These are phyloP conservation scores for Enoplosus armatus DNA, from an alignment of 2,797 vertebrate genomes.

Conservation along the genomic window DNA sequence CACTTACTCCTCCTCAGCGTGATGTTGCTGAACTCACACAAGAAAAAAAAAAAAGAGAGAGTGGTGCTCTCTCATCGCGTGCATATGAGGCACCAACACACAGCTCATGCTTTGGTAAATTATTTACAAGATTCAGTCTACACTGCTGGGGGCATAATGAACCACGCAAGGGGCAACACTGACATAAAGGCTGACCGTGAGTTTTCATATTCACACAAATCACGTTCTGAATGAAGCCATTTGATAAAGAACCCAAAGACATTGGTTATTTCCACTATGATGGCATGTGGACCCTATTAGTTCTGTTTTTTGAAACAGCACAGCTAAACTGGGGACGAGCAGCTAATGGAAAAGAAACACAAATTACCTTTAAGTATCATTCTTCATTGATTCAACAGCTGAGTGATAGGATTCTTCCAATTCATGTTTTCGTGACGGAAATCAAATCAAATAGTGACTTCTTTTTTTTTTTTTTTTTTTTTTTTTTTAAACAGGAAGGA, in stretches of 20 bases:
- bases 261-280: conserved; percentile 7
- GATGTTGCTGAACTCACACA: conserved; percentile 1
- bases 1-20: not conserved
- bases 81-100: not conserved
- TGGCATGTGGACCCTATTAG: not conserved
- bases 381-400: not conserved
- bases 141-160: conserved; percentile 26
- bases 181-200: conserved; percentile 5
- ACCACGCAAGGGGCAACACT: not conserved
- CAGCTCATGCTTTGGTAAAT: conserved; percentile 45
- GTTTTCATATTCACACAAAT: conserved; percentile 1
- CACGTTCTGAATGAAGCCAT: not conserved
- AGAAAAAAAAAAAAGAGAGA: not conserved
- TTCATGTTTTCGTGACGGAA: not conserved
- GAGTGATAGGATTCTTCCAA: not conserved
- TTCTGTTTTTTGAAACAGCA: not conserved
- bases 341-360: not conserved
- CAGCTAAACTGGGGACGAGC: not conserved
- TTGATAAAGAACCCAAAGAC: not conserved
- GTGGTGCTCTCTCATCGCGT: not conserved
- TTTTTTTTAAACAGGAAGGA: not conserved
- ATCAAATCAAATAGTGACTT: not conserved
- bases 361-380: not conserved
- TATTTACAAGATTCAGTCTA: conserved; percentile 54
- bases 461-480: too few species aligned